A percentile compares a stretch with the other conserved stretches of the same genome.
Conservation (phyloP, 2,888 invertebrate genomes). For the Hirtodrosophila duncani region DNA sequence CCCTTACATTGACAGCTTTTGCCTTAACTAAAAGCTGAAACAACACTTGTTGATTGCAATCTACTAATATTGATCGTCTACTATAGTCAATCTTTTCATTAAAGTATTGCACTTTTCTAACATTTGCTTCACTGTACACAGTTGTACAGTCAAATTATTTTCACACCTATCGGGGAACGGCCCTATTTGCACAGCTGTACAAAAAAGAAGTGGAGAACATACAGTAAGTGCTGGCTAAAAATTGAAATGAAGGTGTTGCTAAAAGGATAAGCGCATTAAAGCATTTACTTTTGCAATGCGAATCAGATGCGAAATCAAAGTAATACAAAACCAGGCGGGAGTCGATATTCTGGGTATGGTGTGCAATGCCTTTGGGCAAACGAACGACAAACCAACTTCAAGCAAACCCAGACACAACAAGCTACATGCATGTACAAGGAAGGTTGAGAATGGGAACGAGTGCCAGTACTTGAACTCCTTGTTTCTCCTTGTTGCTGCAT, state of each 20-base stretch:
- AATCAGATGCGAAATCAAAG: constrained; percentile 28
- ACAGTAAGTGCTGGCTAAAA: background rate
- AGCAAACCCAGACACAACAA: constrained; percentile 46
- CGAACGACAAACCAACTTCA: constrained; percentile 13
- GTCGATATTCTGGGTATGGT: constrained; percentile 4
- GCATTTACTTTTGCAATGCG: constrained; percentile 63
- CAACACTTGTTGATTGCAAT: too few species aligned
- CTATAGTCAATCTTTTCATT: too few species aligned
- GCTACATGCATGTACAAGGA: constrained; percentile 45
- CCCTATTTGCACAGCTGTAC: constrained; percentile 60
- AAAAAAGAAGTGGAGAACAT: background rate
- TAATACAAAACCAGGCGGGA: constrained; percentile 5
- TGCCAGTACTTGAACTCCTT: constrained; percentile 3
- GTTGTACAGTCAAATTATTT: constrained; percentile 58
- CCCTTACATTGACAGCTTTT: too few species aligned
- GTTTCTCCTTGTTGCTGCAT: constrained; percentile 3
- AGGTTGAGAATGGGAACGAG: constrained; percentile 3
- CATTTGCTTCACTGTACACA: constrained; percentile 10
- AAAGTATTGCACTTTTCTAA: constrained; percentile 10
- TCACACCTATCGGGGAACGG: constrained; percentile 50
- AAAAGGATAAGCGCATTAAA: constrained; percentile 70
- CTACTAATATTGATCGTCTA: too few species aligned
- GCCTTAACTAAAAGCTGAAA: too few species aligned
- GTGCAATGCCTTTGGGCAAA: constrained; percentile 9
- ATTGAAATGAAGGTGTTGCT: constrained; percentile 24